Evolutionary conservation across 35 echinoderm and acorn worm genomes (phyloP), one percentile per base, ranked within the genome.

Genomic region (Nesometra sesokonis): DNA sequence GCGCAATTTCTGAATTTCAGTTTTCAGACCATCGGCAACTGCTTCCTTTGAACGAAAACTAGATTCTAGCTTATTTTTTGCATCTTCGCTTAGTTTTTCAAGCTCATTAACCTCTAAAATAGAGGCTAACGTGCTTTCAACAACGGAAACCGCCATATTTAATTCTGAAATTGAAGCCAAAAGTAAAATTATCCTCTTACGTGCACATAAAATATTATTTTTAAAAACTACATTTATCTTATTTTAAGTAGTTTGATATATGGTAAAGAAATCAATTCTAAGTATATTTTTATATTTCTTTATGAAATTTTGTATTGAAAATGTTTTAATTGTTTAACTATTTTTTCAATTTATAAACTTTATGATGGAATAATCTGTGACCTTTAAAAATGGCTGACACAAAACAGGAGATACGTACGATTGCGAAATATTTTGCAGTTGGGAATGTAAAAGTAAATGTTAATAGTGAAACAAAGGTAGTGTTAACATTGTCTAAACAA

Each of bases 11-110:
- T 91, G 91, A 78, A 86, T 86, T 77, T 93, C 86, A 33, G 94
- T 88, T 46, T 93, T 97, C 86, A 97, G 37, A 0, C 85, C 78
- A 77, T 90, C 89, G 17, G 84, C 5, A 29, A 39, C 31, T 0
- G 89, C 81, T 47, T 93, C 92, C 23, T 89, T 97, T 1, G 91
- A 91, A 36, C 57, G 34, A 29, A 97, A 52, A 5, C 88, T 33
- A 5, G 80, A 82, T 85, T 97, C 94, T n/a, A 97, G 36, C 47
- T 91, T 97, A 35, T 83, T 35, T 35, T 57, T 52, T 7, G 80
- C 84, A 13, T 91, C 83, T 30, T 88, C 52, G 0, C 88, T 29
- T 3, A 93, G 21, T 2, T 78, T 90, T 78, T 86, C 81, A 5
- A 93, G 29, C 32, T 93, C 91, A 85, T 89, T 84, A 27, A 80